Percentiles rank a stretch among this genome's conserved stretches.
These are phyloP conservation scores for Bembecia ichneumoniformis DNA, from an alignment of 2,888 invertebrate genomes.

Conservation along the genomic window DNA sequence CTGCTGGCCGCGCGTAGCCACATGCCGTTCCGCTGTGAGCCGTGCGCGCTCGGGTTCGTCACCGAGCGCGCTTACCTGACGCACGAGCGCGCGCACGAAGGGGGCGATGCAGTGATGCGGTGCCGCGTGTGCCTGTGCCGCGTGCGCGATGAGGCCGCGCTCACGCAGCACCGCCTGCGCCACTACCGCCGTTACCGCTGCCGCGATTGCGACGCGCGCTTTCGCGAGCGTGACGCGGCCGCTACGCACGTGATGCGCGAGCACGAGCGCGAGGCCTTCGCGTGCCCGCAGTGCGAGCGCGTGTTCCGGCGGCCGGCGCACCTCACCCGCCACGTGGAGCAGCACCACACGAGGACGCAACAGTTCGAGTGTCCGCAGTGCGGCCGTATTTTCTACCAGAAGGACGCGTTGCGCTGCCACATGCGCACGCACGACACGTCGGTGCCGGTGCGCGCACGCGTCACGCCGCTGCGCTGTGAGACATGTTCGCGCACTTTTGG, in stretches of 20 bases:
- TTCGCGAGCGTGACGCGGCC: conserved; percentile 32
- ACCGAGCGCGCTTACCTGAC: conserved; percentile 25
- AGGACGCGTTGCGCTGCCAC: conserved; percentile 27
- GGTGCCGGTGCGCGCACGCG: background rate
- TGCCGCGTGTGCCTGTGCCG: conserved; percentile 27
- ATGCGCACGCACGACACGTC: conserved; percentile 8
- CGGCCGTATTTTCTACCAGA: conserved; percentile 28
- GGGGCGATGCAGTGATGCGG: too few relatives aligned
- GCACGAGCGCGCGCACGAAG: conserved; percentile 29
- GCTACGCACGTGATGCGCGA: conserved; percentile 33
- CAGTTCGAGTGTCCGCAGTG: conserved; percentile 28
- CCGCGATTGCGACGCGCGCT: conserved; percentile 19
- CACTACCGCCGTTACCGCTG: conserved; percentile 39
- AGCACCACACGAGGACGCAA: conserved; percentile 27
- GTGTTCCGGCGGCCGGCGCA: conserved; percentile 37
- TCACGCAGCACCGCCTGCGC: conserved; percentile 31
- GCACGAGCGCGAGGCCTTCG: conserved; percentile 23
- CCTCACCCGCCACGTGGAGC: conserved; percentile 30
- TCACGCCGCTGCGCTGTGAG: conserved; percentile 15
- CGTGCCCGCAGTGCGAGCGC: conserved; percentile 23
- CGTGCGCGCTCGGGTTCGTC: conserved; percentile 33
- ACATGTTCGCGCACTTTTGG: conserved; percentile 25
- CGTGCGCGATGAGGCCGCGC: conserved; percentile 19
- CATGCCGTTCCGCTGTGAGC: conserved; percentile 26
- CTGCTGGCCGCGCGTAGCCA: conserved; percentile 17